Evolutionary conservation across 2,888 invertebrate genomes (phyloP).

Genomic region (Minunthozetes semirufus): DNA sequence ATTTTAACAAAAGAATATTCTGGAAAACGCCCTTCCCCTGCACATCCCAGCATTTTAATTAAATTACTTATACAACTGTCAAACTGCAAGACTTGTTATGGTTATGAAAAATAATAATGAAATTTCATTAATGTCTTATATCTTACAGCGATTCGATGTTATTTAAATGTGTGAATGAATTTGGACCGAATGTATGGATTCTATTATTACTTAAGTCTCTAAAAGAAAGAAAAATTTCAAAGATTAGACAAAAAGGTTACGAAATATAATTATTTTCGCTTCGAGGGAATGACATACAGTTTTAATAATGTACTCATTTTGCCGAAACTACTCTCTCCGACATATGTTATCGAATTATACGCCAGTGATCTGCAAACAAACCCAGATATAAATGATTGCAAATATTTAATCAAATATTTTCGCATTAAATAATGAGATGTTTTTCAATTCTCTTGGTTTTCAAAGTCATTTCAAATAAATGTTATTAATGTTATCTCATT

Average conservation of each 20-base stretch:
- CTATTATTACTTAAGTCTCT: constrained; percentile 55
- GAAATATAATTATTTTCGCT: constrained; percentile 8
- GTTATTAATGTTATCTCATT: no score
- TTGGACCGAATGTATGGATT: constrained; percentile 49
- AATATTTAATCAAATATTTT: no score
- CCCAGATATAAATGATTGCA: not conserved
- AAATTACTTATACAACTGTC: no score
- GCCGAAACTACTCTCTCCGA: constrained; percentile 30
- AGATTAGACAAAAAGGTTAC: constrained; percentile 29
- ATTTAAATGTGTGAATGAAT: constrained; percentile 52
- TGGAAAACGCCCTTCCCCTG: no score
- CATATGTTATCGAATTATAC: constrained; percentile 30
- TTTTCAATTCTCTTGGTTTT: no score
- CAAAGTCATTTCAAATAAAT: no score
- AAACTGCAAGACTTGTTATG: no score
- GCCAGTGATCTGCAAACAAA: constrained; percentile 28
- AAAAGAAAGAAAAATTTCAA: constrained; percentile 38
- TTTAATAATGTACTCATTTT: constrained; percentile 37
- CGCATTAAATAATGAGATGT: no score
- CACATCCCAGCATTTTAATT: no score
- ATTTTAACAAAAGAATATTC: no score
- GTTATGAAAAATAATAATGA: not conserved
- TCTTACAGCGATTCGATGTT: constrained; percentile 51
- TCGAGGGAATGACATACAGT: constrained; percentile 34
- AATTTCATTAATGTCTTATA: constrained; percentile 41